These are phyloP conservation scores for Conomelus anceps DNA, from an alignment of 2,888 invertebrate genomes.

Conservation along the genomic window DNA sequence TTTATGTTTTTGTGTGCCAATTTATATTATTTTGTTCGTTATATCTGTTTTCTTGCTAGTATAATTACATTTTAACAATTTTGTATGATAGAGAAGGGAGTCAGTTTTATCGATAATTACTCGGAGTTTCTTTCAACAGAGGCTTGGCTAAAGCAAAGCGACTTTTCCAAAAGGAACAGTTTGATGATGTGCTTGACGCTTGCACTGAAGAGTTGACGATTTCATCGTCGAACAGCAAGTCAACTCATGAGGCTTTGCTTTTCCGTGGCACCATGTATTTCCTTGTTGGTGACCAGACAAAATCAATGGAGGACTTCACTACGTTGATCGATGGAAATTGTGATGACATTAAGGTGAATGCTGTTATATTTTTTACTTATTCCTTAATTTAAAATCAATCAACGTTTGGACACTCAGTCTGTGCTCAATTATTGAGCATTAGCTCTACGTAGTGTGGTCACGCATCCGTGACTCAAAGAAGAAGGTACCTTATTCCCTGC, in stretches of 20 bases:
- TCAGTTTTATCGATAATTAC: constrained; percentile 17
- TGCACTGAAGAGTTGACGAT: constrained; percentile 62
- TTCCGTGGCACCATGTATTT: constrained; percentile 78
- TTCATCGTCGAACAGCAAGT: constrained; percentile 42
- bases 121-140: constrained; percentile 38
- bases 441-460: too few species aligned
- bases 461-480: too few species aligned
- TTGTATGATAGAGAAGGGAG: neutral
- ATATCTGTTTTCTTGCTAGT: too few species aligned
- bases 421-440: too few species aligned
- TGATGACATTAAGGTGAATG: constrained; percentile 25
- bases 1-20: too few species aligned
- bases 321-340: constrained; percentile 43
- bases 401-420: too few species aligned
- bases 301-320: constrained; percentile 64
- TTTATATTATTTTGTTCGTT: too few species aligned
- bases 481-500: too few species aligned
- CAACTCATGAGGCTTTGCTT: constrained; percentile 51
- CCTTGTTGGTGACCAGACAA: constrained; percentile 65
- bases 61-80: too few species aligned
- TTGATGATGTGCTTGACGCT: constrained; percentile 67
- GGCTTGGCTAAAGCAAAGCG: constrained; percentile 66
- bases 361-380: neutral
- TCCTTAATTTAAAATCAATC: too few species aligned
- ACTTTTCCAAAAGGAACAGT: constrained; percentile 62